These are phyloP conservation scores for Pimpla rufipes DNA, from an alignment of 2,888 invertebrate genomes.

Conservation along the genomic window DNA sequence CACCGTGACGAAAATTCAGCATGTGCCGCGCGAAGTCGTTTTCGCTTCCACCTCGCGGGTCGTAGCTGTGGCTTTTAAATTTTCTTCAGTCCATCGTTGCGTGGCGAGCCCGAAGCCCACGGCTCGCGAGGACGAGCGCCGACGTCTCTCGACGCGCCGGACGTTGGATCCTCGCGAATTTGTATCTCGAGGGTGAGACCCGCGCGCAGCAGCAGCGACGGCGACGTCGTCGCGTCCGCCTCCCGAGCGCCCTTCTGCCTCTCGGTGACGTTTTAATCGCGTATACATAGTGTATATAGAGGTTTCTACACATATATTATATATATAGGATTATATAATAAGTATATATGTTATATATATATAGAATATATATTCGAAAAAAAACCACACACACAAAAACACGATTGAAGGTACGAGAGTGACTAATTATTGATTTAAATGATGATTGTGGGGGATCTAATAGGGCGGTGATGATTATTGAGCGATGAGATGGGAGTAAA, in stretches of 20 bases:
- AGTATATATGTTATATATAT: slow-evolving; percentile 68
- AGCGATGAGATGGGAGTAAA: slow-evolving; percentile 1
- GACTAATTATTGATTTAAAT: slow-evolving; percentile 55
- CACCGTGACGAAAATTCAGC: too few relatives aligned
- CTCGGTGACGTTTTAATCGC: slow-evolving; percentile 65
- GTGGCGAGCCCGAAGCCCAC: slow-evolving; percentile 63
- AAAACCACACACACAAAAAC: slow-evolving; percentile 26
- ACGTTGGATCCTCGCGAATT: slow-evolving; percentile 51
- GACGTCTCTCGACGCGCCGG: slow-evolving; percentile 50
- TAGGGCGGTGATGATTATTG: background rate
- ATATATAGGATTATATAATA: slow-evolving; percentile 68
- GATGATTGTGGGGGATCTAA: slow-evolving; percentile 34
- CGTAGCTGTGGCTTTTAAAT: slow-evolving; percentile 33
- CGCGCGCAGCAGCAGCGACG: slow-evolving; percentile 4
- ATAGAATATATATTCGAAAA: slow-evolving; percentile 62
- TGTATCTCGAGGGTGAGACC: slow-evolving; percentile 60
- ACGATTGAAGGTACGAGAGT: slow-evolving; percentile 49
- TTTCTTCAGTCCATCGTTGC: slow-evolving; percentile 63
- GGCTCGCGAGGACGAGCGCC: slow-evolving; percentile 30
- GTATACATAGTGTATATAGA: slow-evolving; percentile 71
- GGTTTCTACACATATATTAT: slow-evolving; percentile 64
- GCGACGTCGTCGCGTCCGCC: slow-evolving; percentile 1
- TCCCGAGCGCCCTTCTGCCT: background rate
- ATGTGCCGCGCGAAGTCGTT: background rate
- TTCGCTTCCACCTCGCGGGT: slow-evolving; percentile 35